These are phyloP conservation scores for Selene dorsalis DNA, from an alignment of 2,797 vertebrate species.

Conservation along the genomic window DNA sequence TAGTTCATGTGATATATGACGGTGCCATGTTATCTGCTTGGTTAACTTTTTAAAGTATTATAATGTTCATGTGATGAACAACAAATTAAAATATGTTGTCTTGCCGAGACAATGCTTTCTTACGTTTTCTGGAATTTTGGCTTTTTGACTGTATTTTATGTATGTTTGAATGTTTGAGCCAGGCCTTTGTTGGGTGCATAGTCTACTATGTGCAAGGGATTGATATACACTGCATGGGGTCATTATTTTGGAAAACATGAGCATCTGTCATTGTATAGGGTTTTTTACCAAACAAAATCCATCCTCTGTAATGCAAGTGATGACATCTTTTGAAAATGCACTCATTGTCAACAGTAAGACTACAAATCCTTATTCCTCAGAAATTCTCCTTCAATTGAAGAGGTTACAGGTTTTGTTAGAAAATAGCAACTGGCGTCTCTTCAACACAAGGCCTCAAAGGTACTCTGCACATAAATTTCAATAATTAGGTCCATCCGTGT, in stretches of 20 bases:
- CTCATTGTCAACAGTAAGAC: neutral
- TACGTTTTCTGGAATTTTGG: neutral
- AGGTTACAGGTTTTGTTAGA: neutral
- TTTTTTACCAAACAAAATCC: neutral
- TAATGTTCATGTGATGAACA: neutral
- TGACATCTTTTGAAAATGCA: neutral
- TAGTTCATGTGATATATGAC: neutral
- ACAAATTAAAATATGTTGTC: neutral
- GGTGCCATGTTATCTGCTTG: neutral
- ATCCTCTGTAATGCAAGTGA: neutral
- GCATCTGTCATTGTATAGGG: neutral
- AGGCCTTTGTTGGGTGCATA: neutral
- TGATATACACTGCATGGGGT: neutral
- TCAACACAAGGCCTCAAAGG: neutral
- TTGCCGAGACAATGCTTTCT: neutral
- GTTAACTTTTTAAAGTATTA: no score
- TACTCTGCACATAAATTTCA: neutral
- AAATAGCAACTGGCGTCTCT: neutral
- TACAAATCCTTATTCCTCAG: neutral
- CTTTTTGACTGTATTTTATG: no score
- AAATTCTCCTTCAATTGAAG: neutral
- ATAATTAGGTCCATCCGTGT: neutral
- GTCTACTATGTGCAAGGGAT: neutral
- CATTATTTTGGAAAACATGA: neutral
- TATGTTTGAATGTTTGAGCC: neutral